These are phyloP conservation scores for Hormiphora californensis DNA, from an alignment of 37 sponge, comb jelly and placozoan genomes.

Conservation along the genomic window DNA sequence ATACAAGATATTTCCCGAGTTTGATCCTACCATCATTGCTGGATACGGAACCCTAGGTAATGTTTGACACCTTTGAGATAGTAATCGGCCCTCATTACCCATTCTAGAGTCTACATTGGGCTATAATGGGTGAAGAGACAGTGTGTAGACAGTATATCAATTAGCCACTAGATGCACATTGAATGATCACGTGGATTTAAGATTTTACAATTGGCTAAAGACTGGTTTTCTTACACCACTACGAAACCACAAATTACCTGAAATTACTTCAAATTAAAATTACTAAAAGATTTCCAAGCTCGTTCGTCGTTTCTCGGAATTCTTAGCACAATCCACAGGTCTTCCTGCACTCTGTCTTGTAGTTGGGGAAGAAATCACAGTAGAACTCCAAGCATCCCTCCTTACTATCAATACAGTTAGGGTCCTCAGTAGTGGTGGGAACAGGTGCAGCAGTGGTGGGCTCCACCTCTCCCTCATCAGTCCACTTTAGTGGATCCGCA, in stretches of 20 bases:
- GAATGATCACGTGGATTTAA: too few relatives aligned
- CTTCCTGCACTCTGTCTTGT: not conserved
- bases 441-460: not conserved
- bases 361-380: not conserved
- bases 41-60: conserved; percentile 2
- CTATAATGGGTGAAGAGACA: too few relatives aligned
- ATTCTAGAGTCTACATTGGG: too few relatives aligned
- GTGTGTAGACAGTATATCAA: too few relatives aligned
- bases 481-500: not conserved
- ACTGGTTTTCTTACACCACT: not conserved
- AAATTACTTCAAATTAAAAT: too few relatives aligned
- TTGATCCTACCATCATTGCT: not conserved
- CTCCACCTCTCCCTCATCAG: not conserved
- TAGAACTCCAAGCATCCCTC: not conserved
- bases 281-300: too few relatives aligned
- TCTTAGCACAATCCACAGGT: not conserved
- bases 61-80: not conserved
- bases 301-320: too few relatives aligned
- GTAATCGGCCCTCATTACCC: too few relatives aligned
- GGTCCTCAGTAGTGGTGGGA: not conserved
- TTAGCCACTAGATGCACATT: too few relatives aligned
- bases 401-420: not conserved
- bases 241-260: too few relatives aligned
- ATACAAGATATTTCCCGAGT: not conserved
- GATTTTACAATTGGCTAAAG: too few relatives aligned